These are phyloP conservation scores for Lasioglossum albipes DNA, from an alignment of 1,140 invertebrate genomes.

Conservation along the genomic window DNA sequence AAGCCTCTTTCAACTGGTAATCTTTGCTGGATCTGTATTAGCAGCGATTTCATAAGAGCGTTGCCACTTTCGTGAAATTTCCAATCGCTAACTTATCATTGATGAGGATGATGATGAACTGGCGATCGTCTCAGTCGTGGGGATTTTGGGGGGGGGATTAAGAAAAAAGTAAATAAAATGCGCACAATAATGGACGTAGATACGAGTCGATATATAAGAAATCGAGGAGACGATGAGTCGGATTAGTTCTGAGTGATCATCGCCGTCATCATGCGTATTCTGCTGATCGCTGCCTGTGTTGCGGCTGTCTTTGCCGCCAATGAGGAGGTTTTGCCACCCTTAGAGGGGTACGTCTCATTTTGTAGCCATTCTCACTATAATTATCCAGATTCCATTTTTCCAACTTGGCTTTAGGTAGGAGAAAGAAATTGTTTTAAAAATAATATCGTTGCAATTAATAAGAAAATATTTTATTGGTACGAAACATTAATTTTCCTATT, in stretches of 20 bases:
- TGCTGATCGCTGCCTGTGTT: slow-evolving; percentile 84
- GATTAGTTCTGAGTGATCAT: background rate
- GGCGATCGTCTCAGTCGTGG: background rate
- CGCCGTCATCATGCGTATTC: slow-evolving; percentile 75
- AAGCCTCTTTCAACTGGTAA: background rate
- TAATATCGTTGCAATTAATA: too few species aligned
- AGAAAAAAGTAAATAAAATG: background rate
- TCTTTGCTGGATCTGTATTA: background rate
- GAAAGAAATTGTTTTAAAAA: too few species aligned
- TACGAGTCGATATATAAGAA: slow-evolving; percentile 45
- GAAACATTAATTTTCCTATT: too few species aligned
- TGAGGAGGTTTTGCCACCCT: slow-evolving; percentile 11
- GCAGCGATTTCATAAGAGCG: background rate
- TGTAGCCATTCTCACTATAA: background rate
- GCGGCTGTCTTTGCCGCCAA: slow-evolving; percentile 41
- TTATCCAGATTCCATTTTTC: too few species aligned
- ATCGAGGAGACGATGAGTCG: too few species aligned
- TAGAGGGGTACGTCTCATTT: slow-evolving; percentile 26
- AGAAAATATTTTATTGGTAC: too few species aligned
- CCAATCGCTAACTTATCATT: background rate
- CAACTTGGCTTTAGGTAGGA: too few species aligned
- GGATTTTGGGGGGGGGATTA: background rate
- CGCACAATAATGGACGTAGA: slow-evolving; percentile 6
- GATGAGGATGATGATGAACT: background rate
- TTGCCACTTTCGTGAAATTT: background rate